Base-by-base conservation (phyloP, 1,140 invertebrate genomes). In the Drosophila suzukii region DNA sequence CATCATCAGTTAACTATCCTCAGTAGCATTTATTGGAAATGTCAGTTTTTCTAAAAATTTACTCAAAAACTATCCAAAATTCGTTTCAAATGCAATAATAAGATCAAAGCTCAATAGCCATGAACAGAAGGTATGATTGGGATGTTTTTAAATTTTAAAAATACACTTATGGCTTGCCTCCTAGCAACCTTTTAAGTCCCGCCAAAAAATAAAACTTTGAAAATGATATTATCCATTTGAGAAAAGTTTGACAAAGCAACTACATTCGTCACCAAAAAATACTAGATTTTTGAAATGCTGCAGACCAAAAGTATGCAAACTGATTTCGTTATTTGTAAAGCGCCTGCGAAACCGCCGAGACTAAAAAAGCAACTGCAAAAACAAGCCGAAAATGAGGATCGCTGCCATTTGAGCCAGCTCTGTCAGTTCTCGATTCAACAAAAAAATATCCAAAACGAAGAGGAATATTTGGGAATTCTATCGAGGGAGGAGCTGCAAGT, bases 301-400 rank as follows among this genome's bases (percentile, higher is more conserved):
- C 36, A 36, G 61, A 36, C 46, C 30, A 54, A 54, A 75, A 75
- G 60, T 67, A 58, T 76, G 62, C 73, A 60, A 66, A 36, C 36
- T 34, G 43, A 66, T 13, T 38, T 66, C 38, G 1, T 60, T 55
- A 32, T 60, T 55, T 56, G 24, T 41, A 43, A 75, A 75, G 74
- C 74, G 13, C 74, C 74, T 4, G 38, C 53, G 6, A 78, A 77
- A 11, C 76, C 76, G 8, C 76, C 68, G 20, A 57, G 76, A 10
- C 39, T 65, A 6, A 78, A 55, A 47, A 72, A 47, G 20, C 41
- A 36, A 17, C 51, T 46, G 6, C 38, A 27, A 32, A 10, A 15
- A 43, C 38, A 55, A 41, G 15, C 15, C 7, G 30, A 71, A n/a
- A 41, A 6, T 12, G 43, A 58, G 30, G 30, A 50, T 58, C 30